Evolutionary conservation across 1,140 invertebrate genomes (phyloP).

Genomic region (Drosophila repletoides): DNA sequence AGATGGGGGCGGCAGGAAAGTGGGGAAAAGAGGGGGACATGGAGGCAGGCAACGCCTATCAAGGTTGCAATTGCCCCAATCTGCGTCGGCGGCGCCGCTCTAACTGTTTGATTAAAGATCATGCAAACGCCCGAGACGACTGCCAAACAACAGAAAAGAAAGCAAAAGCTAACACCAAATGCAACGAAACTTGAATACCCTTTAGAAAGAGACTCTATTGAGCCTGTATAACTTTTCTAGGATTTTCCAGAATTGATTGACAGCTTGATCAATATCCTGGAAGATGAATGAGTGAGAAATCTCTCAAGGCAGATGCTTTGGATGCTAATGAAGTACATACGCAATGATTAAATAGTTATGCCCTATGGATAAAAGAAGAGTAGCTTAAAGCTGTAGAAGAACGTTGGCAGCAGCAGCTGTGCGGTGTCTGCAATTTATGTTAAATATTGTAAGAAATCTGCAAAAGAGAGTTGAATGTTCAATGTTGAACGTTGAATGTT

Average conservation of each 20-base stretch:
- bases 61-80: constrained; percentile 63
- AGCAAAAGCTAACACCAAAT: not conserved
- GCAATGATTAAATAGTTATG: constrained; percentile 14
- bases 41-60: constrained; percentile 46
- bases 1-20: not conserved
- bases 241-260: no score
- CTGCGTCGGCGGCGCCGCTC: constrained; percentile 67
- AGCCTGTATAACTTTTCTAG: no score
- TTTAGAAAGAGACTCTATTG: not conserved
- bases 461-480: constrained; percentile 51
- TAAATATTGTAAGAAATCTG: constrained; percentile 67
- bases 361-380: not conserved
- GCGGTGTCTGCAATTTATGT: constrained; percentile 58
- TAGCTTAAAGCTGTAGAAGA: not conserved
- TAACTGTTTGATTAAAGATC: constrained; percentile 72
- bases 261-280: no score
- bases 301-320: no score
- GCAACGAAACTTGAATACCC: constrained; percentile 1
- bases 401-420: constrained; percentile 27
- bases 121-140: constrained; percentile 18
- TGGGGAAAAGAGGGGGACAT: not conserved
- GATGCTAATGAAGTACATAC: constrained; percentile 9
- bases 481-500: constrained; percentile 39
- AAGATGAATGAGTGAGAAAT: no score
- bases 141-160: constrained; percentile 6